These are phyloP conservation scores for Acipenser transmontanus DNA, from an alignment of 2,797 vertebrate species.

Conservation along the genomic window DNA sequence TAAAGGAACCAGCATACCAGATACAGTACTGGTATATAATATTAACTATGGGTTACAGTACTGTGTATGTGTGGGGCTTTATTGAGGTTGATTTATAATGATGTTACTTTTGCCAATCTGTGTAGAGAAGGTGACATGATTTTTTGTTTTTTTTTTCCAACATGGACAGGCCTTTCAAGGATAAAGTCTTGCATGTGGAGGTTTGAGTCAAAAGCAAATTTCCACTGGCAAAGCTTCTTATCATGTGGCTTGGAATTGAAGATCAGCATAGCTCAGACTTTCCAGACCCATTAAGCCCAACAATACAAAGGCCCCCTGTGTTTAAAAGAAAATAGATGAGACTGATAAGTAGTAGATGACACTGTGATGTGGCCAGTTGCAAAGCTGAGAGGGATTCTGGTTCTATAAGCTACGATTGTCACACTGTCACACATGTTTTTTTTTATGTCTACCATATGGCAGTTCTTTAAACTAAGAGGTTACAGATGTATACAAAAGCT, in stretches of 20 bases:
- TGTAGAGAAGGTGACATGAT: neutral
- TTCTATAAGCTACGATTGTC: no score
- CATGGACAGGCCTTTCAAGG: constrained; percentile 6
- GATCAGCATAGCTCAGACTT: constrained; percentile 30
- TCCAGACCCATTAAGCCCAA: constrained; percentile 25
- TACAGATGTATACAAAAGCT: no score
- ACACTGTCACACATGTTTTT: no score
- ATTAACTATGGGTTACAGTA: no score
- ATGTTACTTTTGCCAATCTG: neutral
- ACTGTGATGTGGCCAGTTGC: no score
- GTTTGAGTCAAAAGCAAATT: constrained; percentile 12
- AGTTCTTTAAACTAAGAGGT: no score
- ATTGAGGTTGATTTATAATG: neutral
- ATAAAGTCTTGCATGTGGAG: constrained; percentile 19
- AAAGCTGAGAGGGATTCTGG: no score
- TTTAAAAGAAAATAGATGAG: no score
- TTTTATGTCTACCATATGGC: no score
- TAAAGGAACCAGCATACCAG: no score
- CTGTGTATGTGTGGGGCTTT: neutral
- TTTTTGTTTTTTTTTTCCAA: neutral
- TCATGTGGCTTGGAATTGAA: constrained; percentile 27
- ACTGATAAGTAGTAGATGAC: no score
- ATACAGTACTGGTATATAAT: no score
- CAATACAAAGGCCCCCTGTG: neutral
- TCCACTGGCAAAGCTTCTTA: constrained; percentile 27